A percentile compares a stretch with the other conserved stretches of the same genome.
phyloP scores from a whole-genome alignment of 2,797 vertebrate species.

The Nothura maculosa region DNA sequence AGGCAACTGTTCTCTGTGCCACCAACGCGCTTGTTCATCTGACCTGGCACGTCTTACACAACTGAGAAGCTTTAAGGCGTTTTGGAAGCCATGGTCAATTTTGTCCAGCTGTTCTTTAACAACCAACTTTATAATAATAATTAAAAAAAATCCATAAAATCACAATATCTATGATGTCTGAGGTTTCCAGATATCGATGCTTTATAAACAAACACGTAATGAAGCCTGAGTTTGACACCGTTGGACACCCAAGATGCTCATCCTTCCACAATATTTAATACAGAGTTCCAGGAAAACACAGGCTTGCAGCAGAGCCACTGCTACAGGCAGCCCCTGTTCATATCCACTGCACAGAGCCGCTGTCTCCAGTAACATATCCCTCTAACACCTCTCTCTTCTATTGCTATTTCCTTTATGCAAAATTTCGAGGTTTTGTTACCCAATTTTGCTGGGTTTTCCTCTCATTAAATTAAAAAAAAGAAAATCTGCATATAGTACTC shows the following conservation, averaged over 20 bases:
- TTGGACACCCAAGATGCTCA: neutral
- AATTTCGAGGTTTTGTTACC: neutral
- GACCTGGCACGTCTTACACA: conserved; percentile 29
- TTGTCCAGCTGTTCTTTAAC: conserved; percentile 4
- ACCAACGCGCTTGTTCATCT: conserved; percentile 33
- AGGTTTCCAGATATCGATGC: neutral
- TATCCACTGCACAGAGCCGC: neutral
- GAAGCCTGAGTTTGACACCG: neutral
- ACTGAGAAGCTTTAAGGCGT: conserved; percentile 23
- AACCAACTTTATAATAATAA: neutral
- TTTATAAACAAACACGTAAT: neutral
- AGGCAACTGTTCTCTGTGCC: conserved; percentile 33
- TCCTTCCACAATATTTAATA: neutral
- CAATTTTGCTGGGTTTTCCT: neutral
- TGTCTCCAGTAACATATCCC: neutral
- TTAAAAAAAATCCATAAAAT: neutral
- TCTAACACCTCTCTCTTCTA: neutral
- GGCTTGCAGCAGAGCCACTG: neutral
- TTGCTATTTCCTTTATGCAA: neutral
- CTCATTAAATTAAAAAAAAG: neutral
- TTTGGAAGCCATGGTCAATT: neutral
- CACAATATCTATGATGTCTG: accelerated
- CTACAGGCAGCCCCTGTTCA: neutral
- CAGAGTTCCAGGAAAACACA: neutral
- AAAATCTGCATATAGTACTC: neutral